Conservation (phyloP, 2,113 vertebrate genomes). For the Hippopotamus amphibius region DNA sequence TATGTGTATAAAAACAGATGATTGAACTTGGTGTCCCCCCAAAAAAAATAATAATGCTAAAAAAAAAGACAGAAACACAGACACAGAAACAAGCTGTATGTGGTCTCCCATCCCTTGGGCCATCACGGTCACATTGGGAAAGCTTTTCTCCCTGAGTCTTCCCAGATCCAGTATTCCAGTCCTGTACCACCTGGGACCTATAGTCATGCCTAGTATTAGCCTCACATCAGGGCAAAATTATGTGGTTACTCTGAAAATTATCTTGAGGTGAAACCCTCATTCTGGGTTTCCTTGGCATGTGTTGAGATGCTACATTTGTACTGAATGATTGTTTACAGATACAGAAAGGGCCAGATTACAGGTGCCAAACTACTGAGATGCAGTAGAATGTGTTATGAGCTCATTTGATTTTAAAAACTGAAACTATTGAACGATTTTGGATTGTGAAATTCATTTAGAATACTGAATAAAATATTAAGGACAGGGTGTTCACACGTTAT, state of each 20-base stretch:
- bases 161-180: background rate
- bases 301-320: background rate
- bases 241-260: background rate
- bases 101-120: too few species aligned
- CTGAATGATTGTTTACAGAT: background rate
- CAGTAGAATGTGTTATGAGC: background rate
- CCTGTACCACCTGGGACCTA: background rate
- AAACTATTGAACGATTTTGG: background rate
- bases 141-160: background rate
- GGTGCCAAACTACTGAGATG: background rate
- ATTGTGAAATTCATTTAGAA: background rate
- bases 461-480: background rate
- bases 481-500: background rate
- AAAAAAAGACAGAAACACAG: background rate
- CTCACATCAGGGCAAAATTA: background rate
- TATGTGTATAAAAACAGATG: too few species aligned
- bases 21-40: too few species aligned
- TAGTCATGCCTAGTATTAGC: background rate
- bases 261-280: background rate
- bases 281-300: background rate
- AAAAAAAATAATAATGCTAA: too few species aligned
- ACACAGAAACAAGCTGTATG: background rate
- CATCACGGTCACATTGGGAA: too few species aligned
- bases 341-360: background rate
- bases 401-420: background rate